phyloP scores from a whole-genome alignment of 1,140 invertebrate species.

The Capitella teleta region DNA sequence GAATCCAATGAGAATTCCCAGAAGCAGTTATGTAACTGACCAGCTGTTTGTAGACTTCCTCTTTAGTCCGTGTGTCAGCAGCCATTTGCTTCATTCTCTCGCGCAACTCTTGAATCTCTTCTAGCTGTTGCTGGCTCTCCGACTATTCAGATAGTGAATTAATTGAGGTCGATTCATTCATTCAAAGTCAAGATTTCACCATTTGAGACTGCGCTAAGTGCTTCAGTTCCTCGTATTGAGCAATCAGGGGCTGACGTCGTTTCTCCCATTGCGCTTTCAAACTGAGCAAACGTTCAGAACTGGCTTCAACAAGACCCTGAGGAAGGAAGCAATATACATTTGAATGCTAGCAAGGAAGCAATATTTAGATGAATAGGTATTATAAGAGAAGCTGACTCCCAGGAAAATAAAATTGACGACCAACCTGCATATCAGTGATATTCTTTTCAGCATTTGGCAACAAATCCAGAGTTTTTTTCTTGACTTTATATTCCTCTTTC shows the following conservation, averaged over 20 bases:
- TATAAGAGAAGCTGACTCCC: no score
- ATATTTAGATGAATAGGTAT: no score
- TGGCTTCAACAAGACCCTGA: conserved; percentile 50
- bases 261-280: conserved; percentile 60
- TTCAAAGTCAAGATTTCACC: neutral
- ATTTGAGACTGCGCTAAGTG: conserved; percentile 48
- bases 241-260: conserved; percentile 52
- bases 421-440: conserved; percentile 47
- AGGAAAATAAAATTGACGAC: no score
- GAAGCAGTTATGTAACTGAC: conserved; percentile 23
- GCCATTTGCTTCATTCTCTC: conserved; percentile 45
- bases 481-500: conserved; percentile 38
- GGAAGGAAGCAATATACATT: neutral
- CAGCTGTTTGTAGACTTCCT: conserved; percentile 43
- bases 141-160: conserved; percentile 29
- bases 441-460: conserved; percentile 54
- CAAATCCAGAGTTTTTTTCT: conserved; percentile 53
- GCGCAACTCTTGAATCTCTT: conserved; percentile 42
- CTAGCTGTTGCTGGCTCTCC: conserved; percentile 44
- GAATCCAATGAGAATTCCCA: no score
- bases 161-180: neutral
- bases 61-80: conserved; percentile 45
- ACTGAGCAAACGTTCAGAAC: conserved; percentile 49
- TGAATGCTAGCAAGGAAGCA: neutral
- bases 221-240: conserved; percentile 51